Evolutionary conservation across 2,113 vertebrate genomes (phyloP).

Genomic region (Amazona vittata): DNA sequence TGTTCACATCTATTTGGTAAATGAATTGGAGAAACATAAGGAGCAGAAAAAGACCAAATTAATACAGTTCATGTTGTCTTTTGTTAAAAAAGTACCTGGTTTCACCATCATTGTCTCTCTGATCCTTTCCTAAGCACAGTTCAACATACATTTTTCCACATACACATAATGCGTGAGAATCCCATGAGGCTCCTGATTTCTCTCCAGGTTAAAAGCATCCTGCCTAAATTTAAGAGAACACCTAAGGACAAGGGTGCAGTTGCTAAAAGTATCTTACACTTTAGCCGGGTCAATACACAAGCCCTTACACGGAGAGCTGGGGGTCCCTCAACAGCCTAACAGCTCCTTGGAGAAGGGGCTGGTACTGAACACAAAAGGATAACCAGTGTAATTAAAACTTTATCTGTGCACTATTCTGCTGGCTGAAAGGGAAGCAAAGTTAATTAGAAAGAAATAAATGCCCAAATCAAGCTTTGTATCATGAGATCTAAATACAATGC

Average conservation of each 20-base stretch:
- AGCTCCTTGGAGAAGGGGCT: neutral
- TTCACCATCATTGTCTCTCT: neutral
- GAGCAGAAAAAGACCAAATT: neutral
- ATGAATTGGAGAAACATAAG: neutral
- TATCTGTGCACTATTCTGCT: neutral
- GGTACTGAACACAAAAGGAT: neutral
- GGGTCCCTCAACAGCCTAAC: neutral
- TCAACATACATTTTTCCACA: neutral
- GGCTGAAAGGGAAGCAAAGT: neutral
- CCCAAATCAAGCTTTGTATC: neutral
- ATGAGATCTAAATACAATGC: neutral
- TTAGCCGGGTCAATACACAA: neutral
- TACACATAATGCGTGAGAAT: rapidly evolving
- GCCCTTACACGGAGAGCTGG: neutral
- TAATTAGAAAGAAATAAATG: neutral
- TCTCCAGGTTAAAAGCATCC: neutral
- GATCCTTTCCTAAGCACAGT: neutral
- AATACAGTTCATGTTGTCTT: neutral
- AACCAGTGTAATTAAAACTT: neutral
- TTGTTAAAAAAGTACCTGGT: neutral
- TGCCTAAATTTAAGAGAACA: neutral
- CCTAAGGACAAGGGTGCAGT: neutral
- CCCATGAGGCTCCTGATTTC: rapidly evolving
- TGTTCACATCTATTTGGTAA: neutral
- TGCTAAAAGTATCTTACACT: neutral